Percentiles rank a stretch among this genome's conserved stretches.
Conservation (phyloP, 2,797 vertebrate genomes). For the Phoeniculus purpureus region DNA sequence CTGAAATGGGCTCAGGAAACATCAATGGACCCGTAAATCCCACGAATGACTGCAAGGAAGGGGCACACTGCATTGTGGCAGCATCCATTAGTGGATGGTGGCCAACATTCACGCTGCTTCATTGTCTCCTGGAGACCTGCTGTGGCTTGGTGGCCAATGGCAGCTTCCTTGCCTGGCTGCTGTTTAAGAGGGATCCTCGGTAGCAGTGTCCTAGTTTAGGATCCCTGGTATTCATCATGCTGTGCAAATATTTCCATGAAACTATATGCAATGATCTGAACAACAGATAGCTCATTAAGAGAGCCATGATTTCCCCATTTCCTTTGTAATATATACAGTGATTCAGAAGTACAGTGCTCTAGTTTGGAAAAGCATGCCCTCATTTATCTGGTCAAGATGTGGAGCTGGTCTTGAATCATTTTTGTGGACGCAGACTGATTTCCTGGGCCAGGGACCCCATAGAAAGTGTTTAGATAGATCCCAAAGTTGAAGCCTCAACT, state of each 20-base stretch:
- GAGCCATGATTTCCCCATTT: not conserved
- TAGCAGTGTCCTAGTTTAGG: not conserved
- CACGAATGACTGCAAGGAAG: fast-evolving
- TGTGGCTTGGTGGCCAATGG: not conserved
- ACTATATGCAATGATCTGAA: not conserved
- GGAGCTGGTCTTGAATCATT: not conserved
- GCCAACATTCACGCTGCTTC: not conserved
- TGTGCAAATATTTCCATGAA: not conserved
- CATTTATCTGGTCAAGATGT: not conserved
- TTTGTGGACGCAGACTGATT: not conserved
- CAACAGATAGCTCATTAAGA: not conserved
- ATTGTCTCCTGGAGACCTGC: not conserved
- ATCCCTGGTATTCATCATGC: not conserved
- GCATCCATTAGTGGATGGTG: not conserved
- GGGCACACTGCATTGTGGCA: fast-evolving
- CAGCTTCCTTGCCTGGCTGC: not conserved
- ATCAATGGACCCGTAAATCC: not conserved
- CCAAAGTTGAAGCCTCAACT: not conserved
- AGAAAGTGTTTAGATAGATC: not conserved
- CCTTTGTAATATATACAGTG: not conserved
- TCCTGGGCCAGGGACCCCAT: not conserved
- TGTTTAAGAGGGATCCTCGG: not conserved
- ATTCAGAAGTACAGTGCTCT: not conserved
- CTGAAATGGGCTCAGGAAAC: not conserved
- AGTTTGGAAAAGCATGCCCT: not conserved